These are phyloP conservation scores for Magallana nippona DNA, from an alignment of 2,888 invertebrate genomes.

Conservation along the genomic window DNA sequence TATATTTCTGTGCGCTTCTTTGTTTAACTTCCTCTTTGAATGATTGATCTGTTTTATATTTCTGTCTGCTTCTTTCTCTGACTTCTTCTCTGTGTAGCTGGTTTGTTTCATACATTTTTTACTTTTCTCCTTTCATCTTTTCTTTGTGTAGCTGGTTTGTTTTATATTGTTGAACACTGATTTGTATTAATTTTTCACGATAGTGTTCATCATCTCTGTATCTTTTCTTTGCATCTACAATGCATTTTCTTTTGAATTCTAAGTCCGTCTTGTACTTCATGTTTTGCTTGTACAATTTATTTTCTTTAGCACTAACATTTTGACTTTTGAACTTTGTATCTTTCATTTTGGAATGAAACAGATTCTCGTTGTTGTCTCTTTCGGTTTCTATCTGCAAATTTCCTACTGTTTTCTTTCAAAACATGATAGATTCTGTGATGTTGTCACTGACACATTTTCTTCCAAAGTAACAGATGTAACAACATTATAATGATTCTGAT, in stretches of 20 bases:
- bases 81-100: no score
- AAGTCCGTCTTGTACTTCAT: not conserved
- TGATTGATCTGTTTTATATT: no score
- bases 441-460: no score
- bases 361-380: slow-evolving; percentile 2
- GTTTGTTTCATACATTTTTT: not conserved
- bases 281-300: not conserved
- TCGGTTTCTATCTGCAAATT: not conserved
- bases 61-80: no score
- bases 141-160: not conserved
- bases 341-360: not conserved
- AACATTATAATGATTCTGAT: slow-evolving; percentile 43
- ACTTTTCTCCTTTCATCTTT: not conserved
- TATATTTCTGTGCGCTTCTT: no score
- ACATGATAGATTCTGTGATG: not conserved
- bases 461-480: slow-evolving; percentile 17
- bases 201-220: no score
- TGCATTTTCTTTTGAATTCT: not conserved
- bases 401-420: not conserved
- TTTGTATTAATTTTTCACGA: no score
- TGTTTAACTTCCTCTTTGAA: no score
- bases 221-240: not conserved
- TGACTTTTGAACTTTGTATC: not conserved
- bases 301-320: slow-evolving; percentile 16
- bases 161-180: no score